Percentiles rank a stretch among this genome's conserved stretches.
phyloP scores from a whole-genome alignment of 2,888 invertebrate genomes.

The Thecophora atra region DNA sequence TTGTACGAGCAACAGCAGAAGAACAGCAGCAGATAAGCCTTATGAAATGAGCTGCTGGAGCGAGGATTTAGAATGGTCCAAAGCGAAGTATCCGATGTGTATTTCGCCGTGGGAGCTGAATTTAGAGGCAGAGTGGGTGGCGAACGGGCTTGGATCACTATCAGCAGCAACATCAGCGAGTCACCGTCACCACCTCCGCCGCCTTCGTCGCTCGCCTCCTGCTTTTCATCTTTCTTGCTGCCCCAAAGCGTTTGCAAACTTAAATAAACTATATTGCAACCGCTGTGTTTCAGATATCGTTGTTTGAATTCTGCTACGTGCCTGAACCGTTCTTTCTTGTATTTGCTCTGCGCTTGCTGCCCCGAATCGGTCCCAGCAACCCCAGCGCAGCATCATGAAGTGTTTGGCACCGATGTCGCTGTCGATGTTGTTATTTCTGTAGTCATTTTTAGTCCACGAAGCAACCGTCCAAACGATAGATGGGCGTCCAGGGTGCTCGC shows the following conservation, averaged over 20 bases:
- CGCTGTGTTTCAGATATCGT: slow-evolving; percentile 42
- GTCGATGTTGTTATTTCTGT: slow-evolving; percentile 38
- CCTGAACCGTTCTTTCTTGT: slow-evolving; percentile 53
- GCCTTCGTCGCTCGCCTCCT: not conserved
- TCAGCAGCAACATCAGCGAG: not conserved
- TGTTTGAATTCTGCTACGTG: slow-evolving; percentile 53
- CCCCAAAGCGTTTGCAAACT: slow-evolving; percentile 7
- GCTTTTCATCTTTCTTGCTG: not conserved
- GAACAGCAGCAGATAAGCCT: slow-evolving; percentile 43
- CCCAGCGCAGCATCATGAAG: not conserved
- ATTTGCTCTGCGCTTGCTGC: slow-evolving; percentile 48
- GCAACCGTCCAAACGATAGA: slow-evolving; percentile 16
- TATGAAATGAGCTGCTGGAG: slow-evolving; percentile 38
- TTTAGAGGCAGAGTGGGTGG: not conserved
- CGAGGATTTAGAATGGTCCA: slow-evolving; percentile 49
- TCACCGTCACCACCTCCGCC: not conserved
- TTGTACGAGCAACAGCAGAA: slow-evolving; percentile 36
- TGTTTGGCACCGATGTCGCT: not conserved
- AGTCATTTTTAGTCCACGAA: not conserved
- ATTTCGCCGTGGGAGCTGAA: slow-evolving; percentile 34
- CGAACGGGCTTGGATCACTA: not conserved
- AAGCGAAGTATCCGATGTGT: slow-evolving; percentile 41
- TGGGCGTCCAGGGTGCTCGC: slow-evolving; percentile 17
- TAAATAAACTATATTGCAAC: slow-evolving; percentile 24
- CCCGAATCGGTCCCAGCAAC: slow-evolving; percentile 28